Conservation (phyloP, 2,797 vertebrate species). For the Pseudopleuronectes americanus region DNA sequence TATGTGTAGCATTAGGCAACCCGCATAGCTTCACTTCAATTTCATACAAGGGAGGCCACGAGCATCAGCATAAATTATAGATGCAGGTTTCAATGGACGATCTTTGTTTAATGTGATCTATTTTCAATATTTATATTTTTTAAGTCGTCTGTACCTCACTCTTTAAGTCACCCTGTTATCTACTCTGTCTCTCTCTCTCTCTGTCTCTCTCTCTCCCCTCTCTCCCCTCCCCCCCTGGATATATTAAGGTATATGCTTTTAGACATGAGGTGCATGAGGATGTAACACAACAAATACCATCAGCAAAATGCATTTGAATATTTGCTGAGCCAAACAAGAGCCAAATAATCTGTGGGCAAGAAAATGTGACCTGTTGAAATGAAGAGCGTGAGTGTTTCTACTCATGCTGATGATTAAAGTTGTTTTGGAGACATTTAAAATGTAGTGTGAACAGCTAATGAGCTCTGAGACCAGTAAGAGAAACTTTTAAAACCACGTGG, state of each 20-base stretch:
- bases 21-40: conserved; percentile 10
- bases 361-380: not conserved
- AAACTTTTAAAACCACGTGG: no score
- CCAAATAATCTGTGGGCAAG: not conserved
- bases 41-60: conserved; percentile 15
- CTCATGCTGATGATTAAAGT: not conserved
- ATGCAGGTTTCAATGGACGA: conserved; percentile 10
- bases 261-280: not conserved
- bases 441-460: no score
- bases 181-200: not conserved
- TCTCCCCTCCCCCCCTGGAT: not conserved
- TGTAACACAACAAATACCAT: not conserved
- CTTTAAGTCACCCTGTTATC: not conserved
- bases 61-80: conserved; percentile 25
- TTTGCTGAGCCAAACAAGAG: not conserved
- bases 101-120: not conserved
- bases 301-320: not conserved
- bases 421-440: not conserved
- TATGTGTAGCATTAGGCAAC: conserved; percentile 10
- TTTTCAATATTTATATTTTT: conserved; percentile 1
- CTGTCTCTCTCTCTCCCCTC: no score
- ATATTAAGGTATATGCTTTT: not conserved
- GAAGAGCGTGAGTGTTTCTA: not conserved
- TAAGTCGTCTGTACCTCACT: not conserved
- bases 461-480: no score